These are phyloP conservation scores for Drosophila quasianomalipes DNA, from an alignment of 2,888 invertebrate species.

Conservation along the genomic window DNA sequence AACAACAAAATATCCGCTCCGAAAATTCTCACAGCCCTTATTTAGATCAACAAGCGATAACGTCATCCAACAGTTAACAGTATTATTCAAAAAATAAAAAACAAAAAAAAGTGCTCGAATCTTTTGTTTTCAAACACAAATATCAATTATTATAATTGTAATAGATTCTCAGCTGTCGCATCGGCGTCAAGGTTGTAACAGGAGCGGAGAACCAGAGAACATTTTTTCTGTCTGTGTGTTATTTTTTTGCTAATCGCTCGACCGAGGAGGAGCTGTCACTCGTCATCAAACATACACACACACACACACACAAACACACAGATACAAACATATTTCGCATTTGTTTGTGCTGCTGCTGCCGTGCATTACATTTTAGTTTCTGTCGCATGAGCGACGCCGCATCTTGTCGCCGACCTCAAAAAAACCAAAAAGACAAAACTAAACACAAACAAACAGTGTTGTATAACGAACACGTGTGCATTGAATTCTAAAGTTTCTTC, in stretches of 20 bases:
- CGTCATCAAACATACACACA: conserved; percentile 21
- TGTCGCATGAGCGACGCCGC: conserved; percentile 62
- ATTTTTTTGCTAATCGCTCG: conserved; percentile 48
- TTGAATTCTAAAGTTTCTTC: conserved; percentile 42
- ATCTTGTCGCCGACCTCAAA: conserved; percentile 65
- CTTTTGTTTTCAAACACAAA: conserved; percentile 63
- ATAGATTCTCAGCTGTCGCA: conserved; percentile 41
- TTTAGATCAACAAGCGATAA: conserved; percentile 58
- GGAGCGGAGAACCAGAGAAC: conserved; percentile 48
- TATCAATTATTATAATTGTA: conserved; percentile 70
- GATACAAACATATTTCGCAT: conserved; percentile 38
- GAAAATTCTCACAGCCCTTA: conserved; percentile 22
- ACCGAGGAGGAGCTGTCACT: conserved; percentile 59
- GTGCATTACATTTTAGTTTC: conserved; percentile 66
- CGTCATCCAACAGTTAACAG: conserved; percentile 59
- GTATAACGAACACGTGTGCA: conserved; percentile 54
- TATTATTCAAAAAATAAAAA: conserved; percentile 41
- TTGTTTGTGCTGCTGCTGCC: conserved; percentile 48
- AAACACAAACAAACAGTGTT: conserved; percentile 23
- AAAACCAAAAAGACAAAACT: conserved; percentile 33
- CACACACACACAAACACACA: background rate
- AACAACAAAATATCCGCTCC: conserved; percentile 31
- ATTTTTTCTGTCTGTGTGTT: conserved; percentile 11
- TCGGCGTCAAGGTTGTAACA: conserved; percentile 61
- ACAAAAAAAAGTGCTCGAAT: conserved; percentile 68